These are phyloP conservation scores for Caenorhabditis uteleia DNA, from an alignment of 2,888 invertebrate species.

Conservation along the genomic window DNA sequence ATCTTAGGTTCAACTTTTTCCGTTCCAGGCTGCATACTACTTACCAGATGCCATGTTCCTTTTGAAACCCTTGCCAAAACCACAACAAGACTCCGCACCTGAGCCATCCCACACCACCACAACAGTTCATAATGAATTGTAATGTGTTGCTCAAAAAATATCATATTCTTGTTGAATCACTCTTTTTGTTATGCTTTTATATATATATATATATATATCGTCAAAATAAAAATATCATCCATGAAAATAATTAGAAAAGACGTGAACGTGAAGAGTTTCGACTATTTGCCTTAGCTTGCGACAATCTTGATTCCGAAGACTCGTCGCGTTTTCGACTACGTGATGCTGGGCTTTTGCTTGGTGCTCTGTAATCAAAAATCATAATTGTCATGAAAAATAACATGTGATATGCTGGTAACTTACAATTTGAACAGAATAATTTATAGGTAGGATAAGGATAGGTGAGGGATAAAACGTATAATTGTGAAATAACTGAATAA, in stretches of 20 bases:
- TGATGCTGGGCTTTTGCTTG: too few species aligned
- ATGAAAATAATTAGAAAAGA: constrained; percentile 14
- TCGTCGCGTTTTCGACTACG: constrained; percentile 16
- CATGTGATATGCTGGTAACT: too few species aligned
- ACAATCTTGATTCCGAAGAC: constrained; percentile 21
- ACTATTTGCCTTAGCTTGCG: constrained; percentile 31
- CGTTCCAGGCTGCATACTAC: constrained; percentile 62
- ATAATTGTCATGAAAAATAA: too few species aligned
- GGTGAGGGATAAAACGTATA: too few species aligned
- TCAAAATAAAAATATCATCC: background rate
- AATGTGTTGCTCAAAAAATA: background rate
- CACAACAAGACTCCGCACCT: too few species aligned
- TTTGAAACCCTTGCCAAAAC: too few species aligned
- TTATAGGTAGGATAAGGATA: too few species aligned
- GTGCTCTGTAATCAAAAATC: too few species aligned
- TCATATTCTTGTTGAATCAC: background rate
- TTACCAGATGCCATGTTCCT: constrained; percentile 63
- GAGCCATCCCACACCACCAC: too few species aligned
- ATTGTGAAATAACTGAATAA: too few species aligned
- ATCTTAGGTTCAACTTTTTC: background rate
- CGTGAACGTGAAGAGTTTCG: constrained; percentile 32
- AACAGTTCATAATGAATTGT: background rate
- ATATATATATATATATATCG: background rate
- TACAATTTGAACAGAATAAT: too few species aligned
- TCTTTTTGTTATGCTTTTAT: background rate